Base-by-base conservation (phyloP, 1,140 invertebrate species). In the Babylonia areolata region DNA sequence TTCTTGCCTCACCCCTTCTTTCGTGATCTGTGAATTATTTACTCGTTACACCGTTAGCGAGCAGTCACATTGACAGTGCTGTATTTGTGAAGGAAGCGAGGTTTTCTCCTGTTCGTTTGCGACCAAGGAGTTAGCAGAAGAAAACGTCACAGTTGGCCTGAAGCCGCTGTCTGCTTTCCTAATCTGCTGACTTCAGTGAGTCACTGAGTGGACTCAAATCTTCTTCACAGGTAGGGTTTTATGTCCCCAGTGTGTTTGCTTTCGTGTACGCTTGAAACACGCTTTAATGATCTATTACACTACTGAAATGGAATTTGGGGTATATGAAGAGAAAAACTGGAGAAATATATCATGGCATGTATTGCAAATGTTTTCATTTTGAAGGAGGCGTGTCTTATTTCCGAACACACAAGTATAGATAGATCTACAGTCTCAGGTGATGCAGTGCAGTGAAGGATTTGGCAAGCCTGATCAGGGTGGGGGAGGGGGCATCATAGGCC, bases 381-480 rank as follows among this genome's bases (percentile, higher is more conserved):
- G 46, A 64, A 64, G 58, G 58, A 64, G 58, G 58, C 58, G 58
- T 64, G 58, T 64, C 58, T 64, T n/a, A n/a, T n/a, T n/a, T n/a
- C n/a, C n/a, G n/a, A n/a, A n/a, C n/a, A n/a, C n/a, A n/a, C n/a
- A n/a, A n/a, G n/a, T n/a, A n/a, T n/a, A n/a, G n/a, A n/a, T n/a
- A n/a, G n/a, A n/a, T n/a, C n/a, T n/a, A n/a, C n/a, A n/a, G n/a
- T n/a, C n/a, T n/a, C n/a, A n/a, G n/a, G n/a, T n/a, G n/a, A n/a
- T n/a, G n/a, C n/a, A n/a, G n/a, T n/a, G n/a, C n/a, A n/a, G n/a
- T n/a, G n/a, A n/a, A n/a, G n/a, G n/a, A n/a, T n/a, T n/a, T n/a
- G n/a, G n/a, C n/a, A n/a, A n/a, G n/a, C n/a, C n/a, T n/a, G n/a
- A n/a, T n/a, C n/a, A n/a, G n/a, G n/a, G n/a, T n/a, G n/a, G n/a